phyloP scores from a whole-genome alignment of 2,113 vertebrate genomes.

The Pluvianellus socialis region DNA sequence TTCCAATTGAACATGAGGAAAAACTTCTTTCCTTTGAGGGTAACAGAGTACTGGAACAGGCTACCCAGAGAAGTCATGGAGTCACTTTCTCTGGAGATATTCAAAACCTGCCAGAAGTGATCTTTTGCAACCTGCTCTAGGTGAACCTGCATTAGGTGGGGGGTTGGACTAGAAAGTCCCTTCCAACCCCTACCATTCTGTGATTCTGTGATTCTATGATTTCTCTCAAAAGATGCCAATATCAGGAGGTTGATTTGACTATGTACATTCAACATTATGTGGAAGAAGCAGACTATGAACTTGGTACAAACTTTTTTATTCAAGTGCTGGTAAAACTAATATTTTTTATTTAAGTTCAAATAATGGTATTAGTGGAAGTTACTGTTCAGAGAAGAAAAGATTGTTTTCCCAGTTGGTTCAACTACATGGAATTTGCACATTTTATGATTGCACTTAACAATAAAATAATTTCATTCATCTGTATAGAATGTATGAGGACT shows the following conservation, averaged over 20 bases:
- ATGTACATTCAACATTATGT: background rate
- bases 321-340: background rate
- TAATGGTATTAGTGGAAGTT: background rate
- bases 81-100: too few relatives aligned
- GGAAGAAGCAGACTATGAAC: background rate
- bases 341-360: background rate
- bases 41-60: too few relatives aligned
- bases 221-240: background rate
- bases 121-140: too few relatives aligned
- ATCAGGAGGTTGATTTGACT: background rate
- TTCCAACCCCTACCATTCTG: background rate
- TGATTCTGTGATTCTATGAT: background rate
- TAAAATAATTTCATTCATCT: background rate
- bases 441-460: background rate
- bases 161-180: background rate
- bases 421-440: background rate
- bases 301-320: background rate
- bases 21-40: too few relatives aligned
- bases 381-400: background rate
- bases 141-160: too few relatives aligned
- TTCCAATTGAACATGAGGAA: too few relatives aligned
- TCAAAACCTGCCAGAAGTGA: too few relatives aligned
- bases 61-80: too few relatives aligned
- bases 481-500: background rate
- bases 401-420: background rate